These are phyloP conservation scores for Coreoperca whiteheadi DNA, from an alignment of 2,113 vertebrate genomes.

Conservation along the genomic window DNA sequence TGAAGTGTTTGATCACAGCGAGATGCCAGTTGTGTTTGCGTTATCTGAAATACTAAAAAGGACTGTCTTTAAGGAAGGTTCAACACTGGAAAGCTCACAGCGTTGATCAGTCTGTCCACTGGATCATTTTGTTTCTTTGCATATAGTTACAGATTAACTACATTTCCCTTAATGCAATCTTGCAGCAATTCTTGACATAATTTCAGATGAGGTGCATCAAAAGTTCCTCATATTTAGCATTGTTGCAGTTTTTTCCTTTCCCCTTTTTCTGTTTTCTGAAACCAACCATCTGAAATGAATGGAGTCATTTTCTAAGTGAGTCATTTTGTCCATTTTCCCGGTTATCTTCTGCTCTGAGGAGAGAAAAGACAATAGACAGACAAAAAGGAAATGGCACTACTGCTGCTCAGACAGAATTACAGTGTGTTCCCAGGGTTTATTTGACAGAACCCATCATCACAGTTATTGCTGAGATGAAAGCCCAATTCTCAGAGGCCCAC, in stretches of 20 bases:
- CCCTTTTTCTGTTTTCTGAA: constrained; percentile 20
- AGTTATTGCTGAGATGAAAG: constrained; percentile 76
- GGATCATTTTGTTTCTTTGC: neutral
- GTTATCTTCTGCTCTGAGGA: constrained; percentile 23
- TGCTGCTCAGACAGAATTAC: constrained; percentile 75
- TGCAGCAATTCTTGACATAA: neutral
- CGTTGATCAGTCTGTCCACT: neutral
- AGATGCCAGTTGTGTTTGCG: constrained; percentile 29
- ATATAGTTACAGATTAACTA: neutral
- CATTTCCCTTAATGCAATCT: neutral
- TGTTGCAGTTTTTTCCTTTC: neutral
- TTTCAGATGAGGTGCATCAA: neutral
- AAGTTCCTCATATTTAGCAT: neutral
- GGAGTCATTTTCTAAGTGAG: constrained; percentile 38
- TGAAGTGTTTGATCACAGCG: constrained; percentile 53
- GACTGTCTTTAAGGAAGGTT: constrained; percentile 7
- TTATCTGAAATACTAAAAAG: constrained; percentile 25
- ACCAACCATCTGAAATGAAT: neutral
- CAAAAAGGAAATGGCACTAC: constrained; percentile 47
- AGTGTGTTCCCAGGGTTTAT: constrained; percentile 71
- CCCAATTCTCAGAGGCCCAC: constrained; percentile 73
- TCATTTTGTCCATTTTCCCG: constrained; percentile 39
- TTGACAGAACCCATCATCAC: constrained; percentile 81
- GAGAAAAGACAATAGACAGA: constrained; percentile 43
- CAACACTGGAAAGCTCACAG: neutral